Percentiles rank a stretch among this genome's conserved stretches.
phyloP scores from a whole-genome alignment of 2,888 invertebrate genomes.

The Cheilosia scutellata region DNA sequence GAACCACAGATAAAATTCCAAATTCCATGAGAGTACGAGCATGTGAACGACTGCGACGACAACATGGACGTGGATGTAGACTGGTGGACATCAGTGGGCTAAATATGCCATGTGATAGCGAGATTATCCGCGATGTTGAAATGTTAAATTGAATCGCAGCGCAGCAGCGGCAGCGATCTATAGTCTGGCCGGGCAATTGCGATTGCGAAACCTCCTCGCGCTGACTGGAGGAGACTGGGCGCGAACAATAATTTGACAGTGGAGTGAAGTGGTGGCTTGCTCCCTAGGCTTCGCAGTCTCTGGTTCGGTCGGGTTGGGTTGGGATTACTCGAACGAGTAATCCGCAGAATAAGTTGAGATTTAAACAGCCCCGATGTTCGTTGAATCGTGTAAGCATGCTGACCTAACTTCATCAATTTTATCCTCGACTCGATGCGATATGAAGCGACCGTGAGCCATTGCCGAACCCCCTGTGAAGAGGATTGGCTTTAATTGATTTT shows the following conservation, averaged over 20 bases:
- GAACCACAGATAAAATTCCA: constrained; percentile 66
- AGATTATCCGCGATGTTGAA: constrained; percentile 76
- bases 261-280: constrained; percentile 57
- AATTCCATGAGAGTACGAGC: constrained; percentile 52
- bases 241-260: constrained; percentile 71
- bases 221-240: constrained; percentile 58
- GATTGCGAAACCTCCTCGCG: constrained; percentile 28
- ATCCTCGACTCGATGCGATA: constrained; percentile 72
- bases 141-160: constrained; percentile 73
- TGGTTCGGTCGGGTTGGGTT: background rate
- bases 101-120: constrained; percentile 76
- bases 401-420: constrained; percentile 83
- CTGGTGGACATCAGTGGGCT: constrained; percentile 74
- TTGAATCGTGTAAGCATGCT: constrained; percentile 84
- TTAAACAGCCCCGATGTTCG: constrained; percentile 81
- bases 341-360: constrained; percentile 75
- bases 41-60: constrained; percentile 12
- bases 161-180: constrained; percentile 34
- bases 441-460: constrained; percentile 74
- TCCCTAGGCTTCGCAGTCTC: constrained; percentile 48
- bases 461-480: constrained; percentile 83
- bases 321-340: constrained; percentile 72
- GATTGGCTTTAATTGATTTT: constrained; percentile 83
- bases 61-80: constrained; percentile 12
- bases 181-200: constrained; percentile 38